These are phyloP conservation scores for Cremastinae sp. DNA, from an alignment of 2,888 invertebrate species.

Conservation along the genomic window DNA sequence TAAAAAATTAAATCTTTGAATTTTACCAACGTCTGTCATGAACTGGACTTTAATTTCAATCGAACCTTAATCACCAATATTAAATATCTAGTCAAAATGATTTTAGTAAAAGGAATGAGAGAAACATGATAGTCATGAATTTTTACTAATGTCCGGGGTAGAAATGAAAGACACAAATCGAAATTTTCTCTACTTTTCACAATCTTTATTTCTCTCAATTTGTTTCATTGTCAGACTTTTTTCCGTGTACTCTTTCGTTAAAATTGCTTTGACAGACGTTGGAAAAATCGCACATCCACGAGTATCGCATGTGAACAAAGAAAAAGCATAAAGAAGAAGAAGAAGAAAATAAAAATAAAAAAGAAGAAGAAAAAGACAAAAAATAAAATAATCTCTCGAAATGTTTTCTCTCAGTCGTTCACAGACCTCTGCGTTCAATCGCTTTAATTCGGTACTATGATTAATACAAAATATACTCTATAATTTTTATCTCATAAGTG, in stretches of 20 bases:
- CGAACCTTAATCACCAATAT: too few relatives aligned
- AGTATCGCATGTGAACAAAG: slow-evolving; percentile 54
- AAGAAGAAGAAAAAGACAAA: slow-evolving; percentile 1
- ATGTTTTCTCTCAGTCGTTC: slow-evolving; percentile 62
- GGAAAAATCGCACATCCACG: slow-evolving; percentile 64
- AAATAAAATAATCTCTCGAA: slow-evolving; percentile 9
- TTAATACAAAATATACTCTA: slow-evolving; percentile 77
- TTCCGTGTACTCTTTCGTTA: slow-evolving; percentile 15
- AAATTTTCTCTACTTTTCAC: slow-evolving; percentile 39
- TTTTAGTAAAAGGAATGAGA: too few relatives aligned
- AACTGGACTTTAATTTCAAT: neutral
- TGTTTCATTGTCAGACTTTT: slow-evolving; percentile 26
- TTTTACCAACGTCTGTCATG: slow-evolving; percentile 40
- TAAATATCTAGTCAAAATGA: too few relatives aligned
- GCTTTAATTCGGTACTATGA: slow-evolving; percentile 70
- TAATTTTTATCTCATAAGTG: slow-evolving; percentile 69
- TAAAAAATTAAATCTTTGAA: neutral
- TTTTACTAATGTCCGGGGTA: slow-evolving; percentile 48
- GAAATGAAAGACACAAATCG: slow-evolving; percentile 56
- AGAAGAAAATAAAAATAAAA: neutral
- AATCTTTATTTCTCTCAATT: slow-evolving; percentile 33
- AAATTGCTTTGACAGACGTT: slow-evolving; percentile 66
- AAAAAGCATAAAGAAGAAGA: neutral
- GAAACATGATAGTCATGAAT: neutral
- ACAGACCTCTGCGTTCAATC: slow-evolving; percentile 68